phyloP scores from a whole-genome alignment of 2,113 vertebrate genomes.

The Chiloscyllium plagiosum region DNA sequence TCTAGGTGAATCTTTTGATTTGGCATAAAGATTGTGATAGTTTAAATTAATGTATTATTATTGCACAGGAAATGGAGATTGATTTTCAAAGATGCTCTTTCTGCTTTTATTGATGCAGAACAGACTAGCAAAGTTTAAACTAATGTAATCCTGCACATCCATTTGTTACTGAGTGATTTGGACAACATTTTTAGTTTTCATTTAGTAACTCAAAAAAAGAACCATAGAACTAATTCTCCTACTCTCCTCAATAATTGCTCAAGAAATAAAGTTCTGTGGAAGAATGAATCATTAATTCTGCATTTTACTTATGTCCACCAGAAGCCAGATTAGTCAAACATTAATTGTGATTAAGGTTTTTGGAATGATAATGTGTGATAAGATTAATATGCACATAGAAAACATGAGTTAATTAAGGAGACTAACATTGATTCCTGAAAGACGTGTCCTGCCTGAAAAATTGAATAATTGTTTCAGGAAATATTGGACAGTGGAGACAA shows the following conservation, averaged over 20 bases:
- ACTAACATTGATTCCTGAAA: background rate
- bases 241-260: background rate
- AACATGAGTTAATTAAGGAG: background rate
- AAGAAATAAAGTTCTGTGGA: background rate
- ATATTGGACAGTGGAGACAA: background rate
- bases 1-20: background rate
- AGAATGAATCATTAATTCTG: background rate
- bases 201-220: background rate
- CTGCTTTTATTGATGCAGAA: background rate
- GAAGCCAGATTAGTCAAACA: background rate
- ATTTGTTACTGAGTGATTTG: background rate
- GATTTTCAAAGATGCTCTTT: background rate
- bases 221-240: background rate
- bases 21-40: background rate
- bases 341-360: background rate
- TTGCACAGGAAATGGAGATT: background rate
- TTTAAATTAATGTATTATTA: background rate
- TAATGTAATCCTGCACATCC: background rate
- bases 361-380: background rate
- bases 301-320: background rate
- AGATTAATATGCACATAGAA: background rate
- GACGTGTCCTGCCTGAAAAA: background rate
- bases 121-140: background rate
- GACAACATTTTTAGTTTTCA: background rate
- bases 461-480: background rate